Conservation (phyloP, 2,888 invertebrate genomes). For the Unio delphinus region DNA sequence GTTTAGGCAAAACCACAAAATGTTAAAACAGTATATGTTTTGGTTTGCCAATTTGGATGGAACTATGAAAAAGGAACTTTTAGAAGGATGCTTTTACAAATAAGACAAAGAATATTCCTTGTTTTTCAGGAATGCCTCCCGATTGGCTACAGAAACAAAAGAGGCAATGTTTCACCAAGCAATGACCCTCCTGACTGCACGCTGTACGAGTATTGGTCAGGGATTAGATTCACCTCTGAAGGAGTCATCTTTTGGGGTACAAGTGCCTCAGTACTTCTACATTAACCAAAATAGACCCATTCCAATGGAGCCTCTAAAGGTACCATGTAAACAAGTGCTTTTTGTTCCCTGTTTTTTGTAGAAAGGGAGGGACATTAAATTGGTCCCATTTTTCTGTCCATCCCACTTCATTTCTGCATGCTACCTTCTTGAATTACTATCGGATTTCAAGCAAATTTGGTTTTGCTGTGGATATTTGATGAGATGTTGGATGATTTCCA, state of each 20-base stretch:
- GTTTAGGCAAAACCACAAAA: too few species aligned
- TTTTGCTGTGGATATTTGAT: background rate
- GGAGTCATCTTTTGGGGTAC: slow-evolving; percentile 40
- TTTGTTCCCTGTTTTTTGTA: background rate
- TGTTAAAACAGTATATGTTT: too few species aligned
- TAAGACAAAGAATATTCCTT: background rate
- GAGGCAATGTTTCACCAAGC: slow-evolving; percentile 60
- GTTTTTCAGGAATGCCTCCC: slow-evolving; percentile 45
- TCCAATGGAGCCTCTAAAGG: slow-evolving; percentile 65
- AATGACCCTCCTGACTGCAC: slow-evolving; percentile 53
- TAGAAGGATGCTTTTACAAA: too few species aligned
- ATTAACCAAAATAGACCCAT: slow-evolving; percentile 60
- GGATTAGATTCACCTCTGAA: slow-evolving; percentile 12
- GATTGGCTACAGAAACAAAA: slow-evolving; percentile 46
- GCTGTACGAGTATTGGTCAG: slow-evolving; percentile 46
- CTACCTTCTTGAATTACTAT: background rate
- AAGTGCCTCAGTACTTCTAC: slow-evolving; percentile 58
- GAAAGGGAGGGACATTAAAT: slow-evolving; percentile 1
- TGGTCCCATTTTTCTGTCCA: too few species aligned
- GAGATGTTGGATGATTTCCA: too few species aligned
- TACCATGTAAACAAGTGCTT: slow-evolving; percentile 16
- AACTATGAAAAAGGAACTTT: too few species aligned
- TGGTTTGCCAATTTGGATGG: too few species aligned
- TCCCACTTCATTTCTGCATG: too few species aligned
- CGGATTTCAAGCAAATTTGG: background rate